Evolutionary conservation across 1,140 invertebrate species (phyloP).

Genomic region (Lordiphosa collinella): DNA sequence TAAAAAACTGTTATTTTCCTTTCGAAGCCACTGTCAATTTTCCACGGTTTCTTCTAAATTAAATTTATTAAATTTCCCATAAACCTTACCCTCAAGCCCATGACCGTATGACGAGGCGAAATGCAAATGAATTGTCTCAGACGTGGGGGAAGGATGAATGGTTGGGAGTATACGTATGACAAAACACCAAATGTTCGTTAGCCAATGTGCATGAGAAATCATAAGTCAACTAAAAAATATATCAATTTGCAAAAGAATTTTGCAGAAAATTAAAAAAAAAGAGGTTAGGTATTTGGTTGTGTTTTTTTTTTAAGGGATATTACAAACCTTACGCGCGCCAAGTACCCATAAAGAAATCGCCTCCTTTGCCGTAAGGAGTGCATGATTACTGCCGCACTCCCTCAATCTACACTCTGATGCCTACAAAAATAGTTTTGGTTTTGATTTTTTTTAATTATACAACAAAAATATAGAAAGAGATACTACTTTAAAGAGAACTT

Average conservation of each 20-base stretch:
- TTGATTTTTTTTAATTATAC: constrained; percentile 16
- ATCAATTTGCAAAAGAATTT: constrained; percentile 22
- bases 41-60: neutral
- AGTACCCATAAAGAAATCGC: constrained; percentile 94
- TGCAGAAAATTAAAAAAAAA: constrained; percentile 21
- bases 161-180: constrained; percentile 12
- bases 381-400: constrained; percentile 82
- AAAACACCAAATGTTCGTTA: constrained; percentile 54
- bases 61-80: constrained; percentile 10
- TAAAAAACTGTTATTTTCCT: too few species aligned
- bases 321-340: constrained; percentile 92
- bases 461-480: constrained; percentile 1
- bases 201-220: constrained; percentile 54
- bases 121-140: constrained; percentile 48
- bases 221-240: constrained; percentile 27
- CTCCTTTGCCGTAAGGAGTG: constrained; percentile 92
- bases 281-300: constrained; percentile 22
- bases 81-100: constrained; percentile 21
- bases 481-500: constrained; percentile 14
- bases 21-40: too few species aligned
- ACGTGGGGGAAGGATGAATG: constrained; percentile 14
- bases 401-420: constrained; percentile 79
- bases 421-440: constrained; percentile 75
- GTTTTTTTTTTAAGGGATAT: constrained; percentile 46
- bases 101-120: constrained; percentile 32